phyloP scores from a whole-genome alignment of 2,113 vertebrate genomes.

The Microcebus murinus region DNA sequence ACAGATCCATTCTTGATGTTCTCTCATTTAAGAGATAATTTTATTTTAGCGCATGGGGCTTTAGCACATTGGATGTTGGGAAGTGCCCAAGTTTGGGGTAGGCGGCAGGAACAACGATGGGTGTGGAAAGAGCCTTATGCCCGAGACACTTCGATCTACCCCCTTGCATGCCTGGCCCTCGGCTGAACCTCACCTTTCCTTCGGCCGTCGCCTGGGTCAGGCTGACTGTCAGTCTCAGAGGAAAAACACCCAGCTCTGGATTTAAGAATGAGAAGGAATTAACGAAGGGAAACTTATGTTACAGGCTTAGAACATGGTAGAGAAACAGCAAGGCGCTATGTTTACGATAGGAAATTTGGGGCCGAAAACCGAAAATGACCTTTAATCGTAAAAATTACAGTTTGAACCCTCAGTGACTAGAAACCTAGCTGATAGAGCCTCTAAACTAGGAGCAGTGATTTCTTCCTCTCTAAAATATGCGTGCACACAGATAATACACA shows the following conservation, averaged over 20 bases:
- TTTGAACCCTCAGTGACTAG: neutral
- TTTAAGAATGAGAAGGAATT: neutral
- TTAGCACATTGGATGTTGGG: neutral
- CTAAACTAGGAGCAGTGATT: neutral
- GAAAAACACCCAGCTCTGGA: neutral
- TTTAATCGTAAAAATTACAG: neutral
- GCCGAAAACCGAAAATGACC: neutral
- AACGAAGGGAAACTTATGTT: neutral
- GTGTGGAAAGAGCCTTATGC: neutral
- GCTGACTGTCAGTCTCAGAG: neutral
- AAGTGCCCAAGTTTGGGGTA: neutral
- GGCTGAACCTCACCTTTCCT: neutral
- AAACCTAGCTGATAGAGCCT: neutral
- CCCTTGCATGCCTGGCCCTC: neutral
- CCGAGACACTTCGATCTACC: neutral
- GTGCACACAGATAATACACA: neutral
- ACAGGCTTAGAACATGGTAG: neutral
- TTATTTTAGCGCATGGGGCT: neutral
- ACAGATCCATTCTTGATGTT: neutral
- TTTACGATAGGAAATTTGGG: neutral
- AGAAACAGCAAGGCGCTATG: neutral
- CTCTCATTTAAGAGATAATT: neutral
- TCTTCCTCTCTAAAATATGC: neutral
- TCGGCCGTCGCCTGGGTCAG: fast-evolving
- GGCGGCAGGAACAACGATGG: too few relatives aligned